phyloP scores from a whole-genome alignment of 2,888 invertebrate species.

The Pseudanteris insignis region DNA sequence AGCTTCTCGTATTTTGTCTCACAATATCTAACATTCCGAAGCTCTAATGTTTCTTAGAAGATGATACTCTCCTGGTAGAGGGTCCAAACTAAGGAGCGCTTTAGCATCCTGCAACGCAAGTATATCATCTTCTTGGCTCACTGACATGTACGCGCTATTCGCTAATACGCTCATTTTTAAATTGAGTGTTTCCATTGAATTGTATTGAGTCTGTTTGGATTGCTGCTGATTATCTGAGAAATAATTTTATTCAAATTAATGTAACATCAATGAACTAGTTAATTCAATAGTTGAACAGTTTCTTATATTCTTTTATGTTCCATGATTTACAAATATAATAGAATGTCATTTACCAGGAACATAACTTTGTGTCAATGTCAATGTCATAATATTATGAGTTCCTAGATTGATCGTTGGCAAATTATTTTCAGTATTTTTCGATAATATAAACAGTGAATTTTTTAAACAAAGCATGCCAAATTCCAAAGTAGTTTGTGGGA shows the following conservation, averaged over 20 bases:
- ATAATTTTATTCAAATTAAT: slow-evolving; percentile 4
- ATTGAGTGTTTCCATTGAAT: slow-evolving; percentile 55
- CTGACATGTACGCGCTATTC: slow-evolving; percentile 83
- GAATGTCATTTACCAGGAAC: slow-evolving; percentile 10
- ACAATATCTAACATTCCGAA: slow-evolving; percentile 84
- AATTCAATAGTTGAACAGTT: no score
- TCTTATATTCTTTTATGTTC: no score
- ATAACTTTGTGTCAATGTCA: slow-evolving; percentile 52
- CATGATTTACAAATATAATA: not conserved
- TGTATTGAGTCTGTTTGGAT: slow-evolving; percentile 50
- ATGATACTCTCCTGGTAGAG: slow-evolving; percentile 76
- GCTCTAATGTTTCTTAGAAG: slow-evolving; percentile 88
- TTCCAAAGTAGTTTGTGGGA: slow-evolving; percentile 87
- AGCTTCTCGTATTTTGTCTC: slow-evolving; percentile 87
- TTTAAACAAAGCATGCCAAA: slow-evolving; percentile 89
- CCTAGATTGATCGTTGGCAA: slow-evolving; percentile 48
- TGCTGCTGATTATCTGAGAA: slow-evolving; percentile 48
- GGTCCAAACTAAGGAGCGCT: slow-evolving; percentile 77
- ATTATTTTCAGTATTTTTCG: slow-evolving; percentile 60
- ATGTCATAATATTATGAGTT: slow-evolving; percentile 49
- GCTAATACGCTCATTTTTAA: slow-evolving; percentile 74
- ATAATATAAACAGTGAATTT: slow-evolving; percentile 81
- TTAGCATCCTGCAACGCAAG: slow-evolving; percentile 82
- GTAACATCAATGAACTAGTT: no score
- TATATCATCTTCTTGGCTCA: slow-evolving; percentile 85